phyloP scores from a whole-genome alignment of 2,888 invertebrate genomes.

The Acanthosepion esculentum region DNA sequence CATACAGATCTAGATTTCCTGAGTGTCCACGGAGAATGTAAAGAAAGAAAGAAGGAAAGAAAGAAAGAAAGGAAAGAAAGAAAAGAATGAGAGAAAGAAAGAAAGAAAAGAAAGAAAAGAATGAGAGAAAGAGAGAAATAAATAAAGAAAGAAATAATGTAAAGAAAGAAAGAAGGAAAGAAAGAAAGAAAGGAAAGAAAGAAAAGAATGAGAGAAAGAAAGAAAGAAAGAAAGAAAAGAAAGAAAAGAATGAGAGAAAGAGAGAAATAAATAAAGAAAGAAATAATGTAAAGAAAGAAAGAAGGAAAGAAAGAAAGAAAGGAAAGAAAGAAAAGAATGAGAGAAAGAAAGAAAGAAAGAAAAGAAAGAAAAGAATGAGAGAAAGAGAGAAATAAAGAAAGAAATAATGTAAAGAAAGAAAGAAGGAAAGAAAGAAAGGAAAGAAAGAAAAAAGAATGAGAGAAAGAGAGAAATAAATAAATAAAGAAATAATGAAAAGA shows the following conservation, averaged over 20 bases:
- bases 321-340: too few species aligned
- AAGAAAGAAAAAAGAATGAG: too few species aligned
- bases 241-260: background rate
- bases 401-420: background rate
- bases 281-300: background rate
- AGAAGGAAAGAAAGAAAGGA: too few species aligned
- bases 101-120: background rate
- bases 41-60: background rate
- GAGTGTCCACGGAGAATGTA: background rate
- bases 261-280: background rate
- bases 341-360: too few species aligned
- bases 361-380: too few species aligned
- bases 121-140: background rate
- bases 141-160: background rate
- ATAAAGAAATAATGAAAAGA: background rate
- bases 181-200: background rate
- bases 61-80: fast-evolving
- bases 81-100: background rate
- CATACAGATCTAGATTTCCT: background rate
- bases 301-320: background rate
- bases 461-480: too few species aligned
- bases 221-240: too few species aligned
- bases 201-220: too few species aligned
- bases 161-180: background rate
- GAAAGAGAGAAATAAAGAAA: too few species aligned